Conservation (phyloP, 2,888 invertebrate genomes). For the Diploptera punctata region DNA sequence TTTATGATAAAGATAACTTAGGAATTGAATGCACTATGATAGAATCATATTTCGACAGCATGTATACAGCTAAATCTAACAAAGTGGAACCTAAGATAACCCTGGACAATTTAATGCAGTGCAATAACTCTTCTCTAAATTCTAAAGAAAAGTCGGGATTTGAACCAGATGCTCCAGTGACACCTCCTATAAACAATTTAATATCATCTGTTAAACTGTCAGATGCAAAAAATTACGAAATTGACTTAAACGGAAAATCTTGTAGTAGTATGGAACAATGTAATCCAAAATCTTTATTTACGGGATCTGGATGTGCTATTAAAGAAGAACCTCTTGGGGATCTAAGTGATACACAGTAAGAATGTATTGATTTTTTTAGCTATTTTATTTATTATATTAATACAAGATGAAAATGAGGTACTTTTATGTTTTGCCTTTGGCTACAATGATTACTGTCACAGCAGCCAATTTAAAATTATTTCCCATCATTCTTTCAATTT, state of each 20-base stretch:
- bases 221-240: not conserved
- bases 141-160: constrained; percentile 24
- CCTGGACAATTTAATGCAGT: not conserved
- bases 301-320: not conserved
- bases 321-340: constrained; percentile 24
- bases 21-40: constrained; percentile 12
- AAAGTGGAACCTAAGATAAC: not conserved
- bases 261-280: not conserved
- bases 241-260: constrained; percentile 8
- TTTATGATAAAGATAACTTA: constrained; percentile 23
- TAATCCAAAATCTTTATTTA: constrained; percentile 2
- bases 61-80: not conserved
- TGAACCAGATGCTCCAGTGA: constrained; percentile 22
- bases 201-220: not conserved
- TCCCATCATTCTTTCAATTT: not conserved
- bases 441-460: too few relatives aligned
- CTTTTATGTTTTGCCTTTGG: not conserved
- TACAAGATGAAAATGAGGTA: not conserved
- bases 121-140: not conserved
- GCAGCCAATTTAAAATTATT: too few relatives aligned
- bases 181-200: not conserved
- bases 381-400: not conserved
- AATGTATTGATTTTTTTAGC: not conserved
- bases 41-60: constrained; percentile 25
- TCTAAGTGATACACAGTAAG: constrained; percentile 2